Percentiles rank a stretch among this genome's conserved stretches.
Evolutionary conservation across 1,140 invertebrate genomes (phyloP).

Genomic region (Berghia stephanieae): DNA sequence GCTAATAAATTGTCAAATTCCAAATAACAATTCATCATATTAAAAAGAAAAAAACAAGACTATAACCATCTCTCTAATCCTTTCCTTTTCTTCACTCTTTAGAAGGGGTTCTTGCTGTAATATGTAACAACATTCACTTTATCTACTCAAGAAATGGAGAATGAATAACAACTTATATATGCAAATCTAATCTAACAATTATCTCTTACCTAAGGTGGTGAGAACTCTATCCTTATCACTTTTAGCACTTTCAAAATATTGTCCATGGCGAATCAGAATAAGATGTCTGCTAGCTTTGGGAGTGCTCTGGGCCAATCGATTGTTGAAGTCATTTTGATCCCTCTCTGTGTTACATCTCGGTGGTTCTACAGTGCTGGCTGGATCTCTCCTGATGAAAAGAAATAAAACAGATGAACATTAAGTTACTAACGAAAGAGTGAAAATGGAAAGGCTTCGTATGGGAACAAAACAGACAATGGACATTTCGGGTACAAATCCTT

Average conservation of each 20-base stretch:
- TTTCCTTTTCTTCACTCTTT: too few species aligned
- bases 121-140: too few species aligned
- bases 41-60: too few species aligned
- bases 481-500: too few species aligned
- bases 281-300: slow-evolving; percentile 83
- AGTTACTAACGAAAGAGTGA: not conserved
- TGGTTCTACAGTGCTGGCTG: slow-evolving; percentile 77
- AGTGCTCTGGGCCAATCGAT: slow-evolving; percentile 65
- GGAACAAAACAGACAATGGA: too few species aligned
- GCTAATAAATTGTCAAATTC: not conserved
- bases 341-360: slow-evolving; percentile 65
- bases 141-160: too few species aligned
- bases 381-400: slow-evolving; percentile 75
- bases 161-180: too few species aligned
- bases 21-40: too few species aligned
- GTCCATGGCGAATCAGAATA: slow-evolving; percentile 93
- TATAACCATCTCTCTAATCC: too few species aligned
- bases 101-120: too few species aligned
- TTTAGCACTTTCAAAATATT: slow-evolving; percentile 82
- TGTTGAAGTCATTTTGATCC: slow-evolving; percentile 51
- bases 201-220: slow-evolving; percentile 77
- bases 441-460: too few species aligned
- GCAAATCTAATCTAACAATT: too few species aligned
- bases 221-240: slow-evolving; percentile 81
- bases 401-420: slow-evolving; percentile 27